Evolutionary conservation across 2,113 vertebrate genomes (phyloP).

Genomic region (Toxotes chatareus): DNA sequence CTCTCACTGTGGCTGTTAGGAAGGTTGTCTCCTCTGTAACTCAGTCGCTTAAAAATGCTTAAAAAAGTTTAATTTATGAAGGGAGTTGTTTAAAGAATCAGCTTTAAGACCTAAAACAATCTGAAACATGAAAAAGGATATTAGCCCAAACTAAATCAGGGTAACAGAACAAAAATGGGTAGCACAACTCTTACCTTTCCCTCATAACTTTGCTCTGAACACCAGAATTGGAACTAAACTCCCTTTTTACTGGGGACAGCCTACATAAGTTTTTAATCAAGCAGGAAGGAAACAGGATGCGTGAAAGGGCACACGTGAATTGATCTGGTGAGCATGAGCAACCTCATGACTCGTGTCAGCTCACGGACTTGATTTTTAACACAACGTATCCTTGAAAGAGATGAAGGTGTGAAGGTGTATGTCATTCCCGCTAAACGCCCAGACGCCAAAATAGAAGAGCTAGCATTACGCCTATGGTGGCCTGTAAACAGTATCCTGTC

Average conservation of each 20-base stretch:
- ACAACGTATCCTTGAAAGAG: constrained; percentile 3
- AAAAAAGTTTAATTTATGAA: background rate
- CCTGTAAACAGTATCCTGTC: constrained; percentile 12
- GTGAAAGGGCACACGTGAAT: constrained; percentile 57
- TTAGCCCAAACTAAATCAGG: background rate
- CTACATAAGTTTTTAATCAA: constrained; percentile 46
- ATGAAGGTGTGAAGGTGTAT: constrained; percentile 28
- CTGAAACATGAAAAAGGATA: background rate
- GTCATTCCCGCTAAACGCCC: constrained; percentile 12
- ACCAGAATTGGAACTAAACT: constrained; percentile 23
- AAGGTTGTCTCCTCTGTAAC: background rate
- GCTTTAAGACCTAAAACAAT: background rate
- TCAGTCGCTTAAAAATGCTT: background rate
- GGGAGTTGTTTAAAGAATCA: background rate
- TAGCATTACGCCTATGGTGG: background rate
- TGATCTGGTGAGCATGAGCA: constrained; percentile 48
- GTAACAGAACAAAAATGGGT: background rate
- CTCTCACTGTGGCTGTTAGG: no score
- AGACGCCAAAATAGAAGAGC: constrained; percentile 7
- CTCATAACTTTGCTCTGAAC: constrained; percentile 8
- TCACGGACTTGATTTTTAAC: constrained; percentile 23
- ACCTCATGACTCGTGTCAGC: constrained; percentile 55
- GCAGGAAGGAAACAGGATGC: constrained; percentile 65
- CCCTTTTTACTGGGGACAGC: constrained; percentile 10
- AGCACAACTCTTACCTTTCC: background rate